A percentile compares a stretch with the other conserved stretches of the same genome.
phyloP scores from a whole-genome alignment of 2,797 vertebrate species.

The Distichodus sexfasciatus region DNA sequence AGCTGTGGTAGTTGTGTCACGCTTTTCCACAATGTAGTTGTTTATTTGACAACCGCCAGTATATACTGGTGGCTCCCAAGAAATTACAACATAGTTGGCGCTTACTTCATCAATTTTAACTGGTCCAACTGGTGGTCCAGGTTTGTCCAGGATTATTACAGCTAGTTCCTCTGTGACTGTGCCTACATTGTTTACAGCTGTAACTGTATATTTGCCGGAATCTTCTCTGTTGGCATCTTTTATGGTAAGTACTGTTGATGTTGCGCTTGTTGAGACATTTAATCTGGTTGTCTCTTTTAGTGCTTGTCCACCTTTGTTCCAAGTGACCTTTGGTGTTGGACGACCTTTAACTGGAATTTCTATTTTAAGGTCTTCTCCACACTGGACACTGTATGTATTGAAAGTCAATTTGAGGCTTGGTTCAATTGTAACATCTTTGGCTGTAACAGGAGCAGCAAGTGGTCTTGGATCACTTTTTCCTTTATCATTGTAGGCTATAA shows the following conservation, averaged over 20 bases:
- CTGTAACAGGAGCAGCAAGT: conserved; percentile 88
- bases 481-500: conserved; percentile 94
- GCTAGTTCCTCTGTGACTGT: conserved; percentile 85
- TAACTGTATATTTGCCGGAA: conserved; percentile 88
- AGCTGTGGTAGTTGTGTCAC: conserved; percentile 93
- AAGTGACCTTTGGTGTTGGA: conserved; percentile 83
- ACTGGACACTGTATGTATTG: conserved; percentile 89
- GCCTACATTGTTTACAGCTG: conserved; percentile 85
- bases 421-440: conserved; percentile 90
- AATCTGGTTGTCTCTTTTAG: conserved; percentile 96
- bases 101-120: conserved; percentile 95
- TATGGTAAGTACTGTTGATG: conserved; percentile 81
- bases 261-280: conserved; percentile 84
- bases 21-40: conserved; percentile 97
- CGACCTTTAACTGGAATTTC: conserved; percentile 90
- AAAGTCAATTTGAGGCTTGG: conserved; percentile 89
- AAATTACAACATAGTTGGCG: conserved; percentile 86
- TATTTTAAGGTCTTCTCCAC: conserved; percentile 94
- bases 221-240: conserved; percentile 95
- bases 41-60: conserved; percentile 93
- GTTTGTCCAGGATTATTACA: conserved; percentile 93
- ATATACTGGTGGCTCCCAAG: conserved; percentile 92
- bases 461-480: conserved; percentile 92
- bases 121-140: conserved; percentile 94
- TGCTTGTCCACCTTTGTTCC: conserved; percentile 86